Percentiles rank a stretch among this genome's conserved stretches.
Conservation (phyloP, 2,888 invertebrate species). For the Megamerina dolium region DNA sequence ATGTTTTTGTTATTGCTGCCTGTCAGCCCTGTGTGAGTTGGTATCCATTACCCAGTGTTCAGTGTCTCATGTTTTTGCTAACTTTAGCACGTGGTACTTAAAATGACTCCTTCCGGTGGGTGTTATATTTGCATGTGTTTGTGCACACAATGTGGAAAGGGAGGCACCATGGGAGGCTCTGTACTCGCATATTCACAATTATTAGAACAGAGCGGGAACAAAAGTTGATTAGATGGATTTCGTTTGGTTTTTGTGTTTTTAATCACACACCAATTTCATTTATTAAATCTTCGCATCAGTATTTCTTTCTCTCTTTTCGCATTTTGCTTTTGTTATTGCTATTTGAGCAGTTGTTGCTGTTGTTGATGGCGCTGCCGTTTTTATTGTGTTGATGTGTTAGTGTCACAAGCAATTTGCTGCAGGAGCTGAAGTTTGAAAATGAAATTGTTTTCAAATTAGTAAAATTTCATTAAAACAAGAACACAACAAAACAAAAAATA, state of each 20-base stretch:
- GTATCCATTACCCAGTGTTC: no score
- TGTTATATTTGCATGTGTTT: no score
- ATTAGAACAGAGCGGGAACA: constrained; percentile 28
- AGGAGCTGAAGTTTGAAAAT: constrained; percentile 29
- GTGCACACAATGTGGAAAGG: constrained; percentile 1
- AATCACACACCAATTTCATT: constrained; percentile 50
- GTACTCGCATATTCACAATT: no score
- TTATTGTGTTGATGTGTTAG: constrained; percentile 31
- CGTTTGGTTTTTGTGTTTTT: constrained; percentile 50
- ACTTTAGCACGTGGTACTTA: no score
- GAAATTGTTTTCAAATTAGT: constrained; percentile 43
- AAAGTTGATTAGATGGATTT: constrained; percentile 50
- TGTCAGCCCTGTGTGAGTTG: no score
- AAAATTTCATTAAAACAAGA: constrained; percentile 39
- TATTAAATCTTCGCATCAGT: constrained; percentile 49
- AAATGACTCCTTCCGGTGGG: no score
- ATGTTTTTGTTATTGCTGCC: no score
- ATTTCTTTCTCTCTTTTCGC: constrained; percentile 22
- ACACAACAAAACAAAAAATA: no score
- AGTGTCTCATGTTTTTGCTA: no score
- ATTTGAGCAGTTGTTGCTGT: constrained; percentile 22
- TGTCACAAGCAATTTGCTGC: constrained; percentile 42
- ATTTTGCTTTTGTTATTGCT: constrained; percentile 5
- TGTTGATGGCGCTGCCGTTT: constrained; percentile 13
- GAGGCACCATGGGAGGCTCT: constrained; percentile 7